phyloP scores from a whole-genome alignment of 2,113 vertebrate species.

The Prolemur simus region DNA sequence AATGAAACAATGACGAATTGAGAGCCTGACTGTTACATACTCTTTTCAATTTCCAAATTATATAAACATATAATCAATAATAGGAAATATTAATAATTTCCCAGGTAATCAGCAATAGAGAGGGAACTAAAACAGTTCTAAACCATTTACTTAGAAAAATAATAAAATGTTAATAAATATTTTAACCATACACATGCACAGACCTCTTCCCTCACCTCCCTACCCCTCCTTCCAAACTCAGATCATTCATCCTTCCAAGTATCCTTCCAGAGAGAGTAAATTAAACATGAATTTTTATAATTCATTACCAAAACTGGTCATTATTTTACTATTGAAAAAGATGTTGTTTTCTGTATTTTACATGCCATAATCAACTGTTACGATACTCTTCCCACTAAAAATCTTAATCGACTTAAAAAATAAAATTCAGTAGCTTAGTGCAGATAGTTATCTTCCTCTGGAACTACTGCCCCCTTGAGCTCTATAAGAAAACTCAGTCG shows the following conservation, averaged over 20 bases:
- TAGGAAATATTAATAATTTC: neutral
- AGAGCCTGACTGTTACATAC: neutral
- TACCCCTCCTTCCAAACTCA: neutral
- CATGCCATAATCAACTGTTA: neutral
- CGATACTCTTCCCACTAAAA: neutral
- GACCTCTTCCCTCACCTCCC: neutral
- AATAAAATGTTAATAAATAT: constrained; percentile 4
- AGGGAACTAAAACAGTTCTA: neutral
- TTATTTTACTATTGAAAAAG: constrained; percentile 3
- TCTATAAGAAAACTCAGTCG: neutral
- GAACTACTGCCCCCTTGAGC: neutral
- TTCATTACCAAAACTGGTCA: neutral
- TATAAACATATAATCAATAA: neutral
- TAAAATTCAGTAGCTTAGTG: neutral
- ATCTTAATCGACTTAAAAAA: constrained; percentile 8
- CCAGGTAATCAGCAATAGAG: neutral
- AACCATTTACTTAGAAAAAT: constrained; percentile 33
- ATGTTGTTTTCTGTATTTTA: neutral
- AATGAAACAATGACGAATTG: neutral
- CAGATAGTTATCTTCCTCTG: neutral
- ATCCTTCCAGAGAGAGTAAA: neutral
- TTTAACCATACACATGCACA: neutral
- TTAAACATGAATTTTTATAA: constrained; percentile 28
- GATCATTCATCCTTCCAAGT: neutral
- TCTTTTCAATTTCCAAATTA: constrained; percentile 23